Base-by-base conservation (phyloP, 2,113 vertebrate genomes). In the Pelusios castaneus region DNA sequence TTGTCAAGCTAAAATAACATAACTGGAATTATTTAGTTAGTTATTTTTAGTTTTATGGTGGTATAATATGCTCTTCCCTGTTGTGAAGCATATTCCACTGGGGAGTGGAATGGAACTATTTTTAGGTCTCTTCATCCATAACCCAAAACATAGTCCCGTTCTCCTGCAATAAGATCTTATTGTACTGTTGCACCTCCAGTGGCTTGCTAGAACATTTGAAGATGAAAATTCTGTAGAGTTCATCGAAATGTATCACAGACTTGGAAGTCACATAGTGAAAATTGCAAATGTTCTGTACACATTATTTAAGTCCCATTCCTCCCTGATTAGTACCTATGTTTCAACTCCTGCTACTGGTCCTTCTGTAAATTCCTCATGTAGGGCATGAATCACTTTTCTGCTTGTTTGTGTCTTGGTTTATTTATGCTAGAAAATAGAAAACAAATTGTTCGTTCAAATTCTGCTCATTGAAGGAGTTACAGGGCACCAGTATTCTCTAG, bases 191-290 rank as follows among this genome's bases (percentile, higher is more conserved):
- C 60, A 94, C 82, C 60, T 94, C n/a, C 91, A 90, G 79, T 83
- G 85, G 70, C 82, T 80, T 87, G 84, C 93, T 93, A 90, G 95
- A 95, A 87, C 29, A 94, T 88, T 96, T 95, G 87, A 96, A 90
- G 76, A 38, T 82, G 70, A 96, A 96, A 95, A 93, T 96, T 58
- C 60, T 47, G 83, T 17, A 91, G 82, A 51, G 90, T 49, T 81
- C 84, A 93, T 51, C 82, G 91, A 90, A 91, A 55, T 21, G 34
- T 84, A 58, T 82, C 84, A 60, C 21, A 81, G 75, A 81, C 43
- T 93, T 87, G 54, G 84, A 96, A 95, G 76, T 70, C 51, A 88
- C 31, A 93, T 79, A 67, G 2, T 38, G 60, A 89, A 94, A 95
- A 81, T 43, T 88, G 47, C 29, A 91, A 86, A 93, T 87, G 51